Conservation (phyloP, 2,113 vertebrate genomes). For the Crocuta crocuta region DNA sequence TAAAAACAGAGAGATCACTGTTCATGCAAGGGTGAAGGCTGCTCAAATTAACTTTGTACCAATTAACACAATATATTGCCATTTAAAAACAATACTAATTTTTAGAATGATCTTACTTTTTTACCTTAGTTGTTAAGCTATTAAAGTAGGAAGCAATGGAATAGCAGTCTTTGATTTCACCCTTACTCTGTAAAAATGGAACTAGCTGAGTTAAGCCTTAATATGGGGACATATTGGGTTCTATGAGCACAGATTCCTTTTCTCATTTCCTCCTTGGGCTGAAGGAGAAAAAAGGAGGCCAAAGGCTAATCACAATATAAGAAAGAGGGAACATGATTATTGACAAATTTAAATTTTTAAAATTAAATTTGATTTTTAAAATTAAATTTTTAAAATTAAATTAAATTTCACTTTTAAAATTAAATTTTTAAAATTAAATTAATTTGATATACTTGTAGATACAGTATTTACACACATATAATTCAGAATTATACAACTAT, state of each 20-base stretch:
- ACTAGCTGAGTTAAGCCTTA: constrained; percentile 61
- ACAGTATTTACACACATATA: neutral
- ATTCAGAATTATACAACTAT: neutral
- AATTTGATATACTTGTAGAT: neutral
- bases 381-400: neutral
- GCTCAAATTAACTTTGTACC: neutral
- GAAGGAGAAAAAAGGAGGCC: constrained; percentile 56
- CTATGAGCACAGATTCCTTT: constrained; percentile 53
- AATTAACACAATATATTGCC: neutral
- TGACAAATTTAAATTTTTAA: constrained; percentile 16
- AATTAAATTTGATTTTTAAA: neutral
- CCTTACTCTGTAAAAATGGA: constrained; percentile 59
- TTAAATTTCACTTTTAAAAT: neutral
- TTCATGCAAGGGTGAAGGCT: neutral
- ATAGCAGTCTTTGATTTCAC: constrained; percentile 48
- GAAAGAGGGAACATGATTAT: neutral
- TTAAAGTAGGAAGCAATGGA: constrained; percentile 28
- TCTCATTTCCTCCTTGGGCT: constrained; percentile 73
- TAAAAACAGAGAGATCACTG: neutral
- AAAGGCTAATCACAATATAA: neutral
- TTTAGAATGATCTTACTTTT: neutral
- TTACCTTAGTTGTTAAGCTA: neutral
- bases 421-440: neutral
- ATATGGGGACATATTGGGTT: neutral
- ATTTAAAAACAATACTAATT: constrained; percentile 20